A percentile compares a stretch with the other conserved stretches of the same genome.
Conservation (phyloP, 1,140 invertebrate genomes). For the Tyrophagus putrescentiae region DNA sequence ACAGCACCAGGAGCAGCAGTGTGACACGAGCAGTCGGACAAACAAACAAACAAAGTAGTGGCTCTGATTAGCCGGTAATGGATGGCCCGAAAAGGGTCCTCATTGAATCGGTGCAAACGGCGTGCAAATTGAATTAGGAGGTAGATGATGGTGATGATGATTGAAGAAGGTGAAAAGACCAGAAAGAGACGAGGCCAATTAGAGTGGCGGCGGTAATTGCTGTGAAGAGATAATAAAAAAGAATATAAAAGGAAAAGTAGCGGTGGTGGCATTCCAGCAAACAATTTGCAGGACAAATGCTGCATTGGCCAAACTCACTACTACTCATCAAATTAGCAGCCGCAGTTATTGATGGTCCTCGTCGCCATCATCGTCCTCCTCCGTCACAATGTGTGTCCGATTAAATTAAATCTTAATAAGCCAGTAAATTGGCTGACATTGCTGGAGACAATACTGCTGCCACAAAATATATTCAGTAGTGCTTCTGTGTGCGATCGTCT, state of each 20-base stretch:
- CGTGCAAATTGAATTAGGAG: conserved; percentile 13
- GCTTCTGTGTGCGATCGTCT: no score
- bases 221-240: no score
- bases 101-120: no score
- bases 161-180: no score
- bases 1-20: no score
- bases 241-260: conserved; percentile 1
- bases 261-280: background rate
- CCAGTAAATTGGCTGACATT: conserved; percentile 8
- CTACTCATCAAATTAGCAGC: background rate
- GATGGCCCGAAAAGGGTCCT: no score
- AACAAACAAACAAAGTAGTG: background rate
- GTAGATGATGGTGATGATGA: no score
- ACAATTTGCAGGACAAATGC: background rate
- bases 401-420: conserved; percentile 13
- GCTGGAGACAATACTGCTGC: no score
- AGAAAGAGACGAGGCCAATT: background rate
- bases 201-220: background rate
- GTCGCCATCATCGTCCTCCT: no score
- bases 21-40: no score
- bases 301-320: background rate
- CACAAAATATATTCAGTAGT: no score
- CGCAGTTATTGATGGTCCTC: conserved; percentile 7
- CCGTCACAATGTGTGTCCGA: no score
- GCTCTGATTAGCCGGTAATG: conserved; percentile 5